Evolutionary conservation across 2,797 vertebrate species (phyloP).

Genomic region (Macrochelys suwanniensis): DNA sequence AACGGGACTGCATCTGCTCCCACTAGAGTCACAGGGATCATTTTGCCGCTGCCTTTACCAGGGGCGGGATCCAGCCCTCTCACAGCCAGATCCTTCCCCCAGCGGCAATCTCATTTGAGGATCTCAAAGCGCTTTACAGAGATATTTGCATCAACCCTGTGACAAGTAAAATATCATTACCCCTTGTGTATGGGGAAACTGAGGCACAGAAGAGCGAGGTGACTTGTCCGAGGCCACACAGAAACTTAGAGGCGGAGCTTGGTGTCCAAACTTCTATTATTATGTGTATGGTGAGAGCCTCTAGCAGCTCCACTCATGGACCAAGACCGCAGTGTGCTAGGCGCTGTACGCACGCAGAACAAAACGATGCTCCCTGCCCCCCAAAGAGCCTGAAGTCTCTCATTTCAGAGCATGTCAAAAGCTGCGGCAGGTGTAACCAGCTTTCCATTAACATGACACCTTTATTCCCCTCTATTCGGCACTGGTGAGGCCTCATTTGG

Average conservation of each 20-base stretch:
- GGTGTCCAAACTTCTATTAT: too few relatives aligned
- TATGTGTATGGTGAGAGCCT: fast-evolving
- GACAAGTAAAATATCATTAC: fast-evolving
- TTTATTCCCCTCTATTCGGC: too few relatives aligned
- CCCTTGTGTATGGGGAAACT: fast-evolving
- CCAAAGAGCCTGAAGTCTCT: neutral
- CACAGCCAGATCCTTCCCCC: neutral
- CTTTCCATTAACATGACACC: neutral
- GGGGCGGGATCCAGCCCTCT: neutral
- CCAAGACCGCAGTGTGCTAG: neutral
- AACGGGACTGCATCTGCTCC: neutral
- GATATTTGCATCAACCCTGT: neutral
- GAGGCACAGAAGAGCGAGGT: fast-evolving
- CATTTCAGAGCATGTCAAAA: neutral
- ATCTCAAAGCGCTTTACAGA: neutral
- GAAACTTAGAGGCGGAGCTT: fast-evolving
- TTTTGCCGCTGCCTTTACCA: neutral
- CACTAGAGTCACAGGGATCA: neutral
- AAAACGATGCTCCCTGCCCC: too few relatives aligned
- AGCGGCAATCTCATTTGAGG: neutral
- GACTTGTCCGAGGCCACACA: neutral
- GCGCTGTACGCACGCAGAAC: neutral
- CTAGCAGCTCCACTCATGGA: too few relatives aligned
- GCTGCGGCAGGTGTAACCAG: neutral
- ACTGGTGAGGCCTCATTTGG: too few relatives aligned